Conservation (phyloP, 1,140 invertebrate species). For the Caenorhabditis latens region DNA sequence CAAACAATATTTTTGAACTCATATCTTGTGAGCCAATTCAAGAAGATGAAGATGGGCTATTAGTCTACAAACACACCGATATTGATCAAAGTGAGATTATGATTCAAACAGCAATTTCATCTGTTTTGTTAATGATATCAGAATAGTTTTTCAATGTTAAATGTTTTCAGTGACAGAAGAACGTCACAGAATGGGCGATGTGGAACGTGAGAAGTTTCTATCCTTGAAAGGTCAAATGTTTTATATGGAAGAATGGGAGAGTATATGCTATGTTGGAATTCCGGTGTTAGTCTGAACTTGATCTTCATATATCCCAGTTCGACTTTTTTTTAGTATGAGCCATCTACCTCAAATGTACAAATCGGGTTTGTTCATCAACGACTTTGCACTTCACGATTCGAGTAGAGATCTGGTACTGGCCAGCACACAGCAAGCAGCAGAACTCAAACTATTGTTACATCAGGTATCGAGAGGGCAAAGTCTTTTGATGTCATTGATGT, state of each 20-base stretch:
- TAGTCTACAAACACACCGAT: conserved; percentile 54
- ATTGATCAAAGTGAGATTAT: conserved; percentile 40
- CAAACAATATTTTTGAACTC: conserved; percentile 95
- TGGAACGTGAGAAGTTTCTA: conserved; percentile 82
- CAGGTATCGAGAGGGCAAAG: conserved; percentile 80
- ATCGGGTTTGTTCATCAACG: conserved; percentile 93
- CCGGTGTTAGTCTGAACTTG: conserved; percentile 82
- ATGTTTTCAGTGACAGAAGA: conserved; percentile 71
- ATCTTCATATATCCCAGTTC: neutral
- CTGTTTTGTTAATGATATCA: no score
- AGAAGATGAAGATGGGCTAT: conserved; percentile 62
- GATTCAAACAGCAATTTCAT: no score
- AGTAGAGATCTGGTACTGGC: conserved; percentile 93
- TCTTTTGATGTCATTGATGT: neutral
- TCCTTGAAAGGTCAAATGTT: conserved; percentile 90
- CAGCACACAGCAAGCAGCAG: conserved; percentile 95
- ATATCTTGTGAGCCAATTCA: conserved; percentile 86
- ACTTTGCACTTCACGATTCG: conserved; percentile 97
- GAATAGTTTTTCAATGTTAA: neutral
- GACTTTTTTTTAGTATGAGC: conserved; percentile 83
- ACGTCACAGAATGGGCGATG: conserved; percentile 81
- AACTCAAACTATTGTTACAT: conserved; percentile 92
- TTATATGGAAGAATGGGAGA: conserved; percentile 95
- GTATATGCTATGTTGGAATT: conserved; percentile 95
- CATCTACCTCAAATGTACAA: conserved; percentile 89